Evolutionary conservation across 2,113 vertebrate species (phyloP).

Genomic region (Theristicus caerulescens): DNA sequence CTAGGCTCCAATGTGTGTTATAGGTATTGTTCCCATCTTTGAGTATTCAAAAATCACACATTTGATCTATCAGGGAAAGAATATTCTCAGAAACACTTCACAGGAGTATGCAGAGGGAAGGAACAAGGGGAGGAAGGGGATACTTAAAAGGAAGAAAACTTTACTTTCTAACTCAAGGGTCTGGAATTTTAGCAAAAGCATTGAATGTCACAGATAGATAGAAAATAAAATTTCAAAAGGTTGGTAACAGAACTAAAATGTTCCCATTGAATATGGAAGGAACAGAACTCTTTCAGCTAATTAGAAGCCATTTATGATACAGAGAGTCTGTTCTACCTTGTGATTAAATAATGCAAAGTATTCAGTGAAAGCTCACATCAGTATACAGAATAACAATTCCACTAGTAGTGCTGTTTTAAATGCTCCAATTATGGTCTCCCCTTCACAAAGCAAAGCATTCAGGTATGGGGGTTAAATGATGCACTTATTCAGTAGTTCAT

Average conservation of each 20-base stretch:
- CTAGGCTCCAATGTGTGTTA: background rate
- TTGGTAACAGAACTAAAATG: background rate
- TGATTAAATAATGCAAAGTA: background rate
- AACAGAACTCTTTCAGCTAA: background rate
- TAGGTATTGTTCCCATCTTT: background rate
- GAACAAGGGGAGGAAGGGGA: background rate
- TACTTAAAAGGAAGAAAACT: too few relatives aligned
- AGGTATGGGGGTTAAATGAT: background rate
- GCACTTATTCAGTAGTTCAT: background rate
- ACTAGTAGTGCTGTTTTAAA: background rate
- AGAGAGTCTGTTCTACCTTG: background rate
- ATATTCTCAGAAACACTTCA: background rate
- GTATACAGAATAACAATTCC: background rate
- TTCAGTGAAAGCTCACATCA: background rate
- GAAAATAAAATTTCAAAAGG: background rate
- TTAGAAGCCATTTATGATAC: background rate
- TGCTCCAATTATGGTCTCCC: background rate
- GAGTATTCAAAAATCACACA: background rate
- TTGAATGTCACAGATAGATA: background rate
- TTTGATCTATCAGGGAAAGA: background rate
- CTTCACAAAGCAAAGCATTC: background rate
- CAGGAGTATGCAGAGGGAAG: background rate
- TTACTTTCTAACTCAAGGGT: background rate
- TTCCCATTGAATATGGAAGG: background rate
- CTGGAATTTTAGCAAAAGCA: background rate